phyloP scores from a whole-genome alignment of 2,888 invertebrate species.

The Teleiodes luculella region DNA sequence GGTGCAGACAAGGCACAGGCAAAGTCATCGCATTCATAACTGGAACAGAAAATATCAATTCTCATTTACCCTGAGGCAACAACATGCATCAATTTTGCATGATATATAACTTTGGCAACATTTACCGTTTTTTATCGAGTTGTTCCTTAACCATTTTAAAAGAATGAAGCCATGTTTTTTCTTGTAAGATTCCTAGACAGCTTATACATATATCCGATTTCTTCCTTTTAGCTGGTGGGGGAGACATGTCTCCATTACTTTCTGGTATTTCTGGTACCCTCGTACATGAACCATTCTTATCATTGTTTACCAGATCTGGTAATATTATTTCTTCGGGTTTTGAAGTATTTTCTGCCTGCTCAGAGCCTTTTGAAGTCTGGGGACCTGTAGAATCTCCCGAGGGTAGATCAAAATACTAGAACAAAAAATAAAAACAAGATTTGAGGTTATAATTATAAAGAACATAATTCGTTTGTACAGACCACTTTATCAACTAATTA shows the following conservation, averaged over 20 bases:
- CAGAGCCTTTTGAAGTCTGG: background rate
- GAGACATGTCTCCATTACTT: background rate
- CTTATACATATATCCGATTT: constrained; percentile 80
- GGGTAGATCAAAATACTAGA: background rate
- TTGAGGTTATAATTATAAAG: background rate
- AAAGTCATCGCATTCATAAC: constrained; percentile 83
- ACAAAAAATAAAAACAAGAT: background rate
- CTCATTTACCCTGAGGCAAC: too few species aligned
- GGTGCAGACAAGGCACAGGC: constrained; percentile 86
- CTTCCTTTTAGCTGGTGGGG: constrained; percentile 56
- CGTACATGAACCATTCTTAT: background rate
- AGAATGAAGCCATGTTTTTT: constrained; percentile 74
- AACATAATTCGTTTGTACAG: too few species aligned
- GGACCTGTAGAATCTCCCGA: background rate
- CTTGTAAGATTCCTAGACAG: constrained; percentile 86
- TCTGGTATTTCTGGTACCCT: background rate
- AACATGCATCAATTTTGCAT: too few species aligned
- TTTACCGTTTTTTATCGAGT: constrained; percentile 70
- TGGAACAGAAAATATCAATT: constrained; percentile 34
- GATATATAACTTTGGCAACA: background rate
- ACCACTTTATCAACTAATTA: background rate
- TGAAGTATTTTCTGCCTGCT: background rate
- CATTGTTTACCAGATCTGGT: too few species aligned
- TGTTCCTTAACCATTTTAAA: constrained; percentile 71
- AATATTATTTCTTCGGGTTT: background rate